These are phyloP conservation scores for Corydoras sp. DNA, from an alignment of 2,113 vertebrate genomes.

Conservation along the genomic window DNA sequence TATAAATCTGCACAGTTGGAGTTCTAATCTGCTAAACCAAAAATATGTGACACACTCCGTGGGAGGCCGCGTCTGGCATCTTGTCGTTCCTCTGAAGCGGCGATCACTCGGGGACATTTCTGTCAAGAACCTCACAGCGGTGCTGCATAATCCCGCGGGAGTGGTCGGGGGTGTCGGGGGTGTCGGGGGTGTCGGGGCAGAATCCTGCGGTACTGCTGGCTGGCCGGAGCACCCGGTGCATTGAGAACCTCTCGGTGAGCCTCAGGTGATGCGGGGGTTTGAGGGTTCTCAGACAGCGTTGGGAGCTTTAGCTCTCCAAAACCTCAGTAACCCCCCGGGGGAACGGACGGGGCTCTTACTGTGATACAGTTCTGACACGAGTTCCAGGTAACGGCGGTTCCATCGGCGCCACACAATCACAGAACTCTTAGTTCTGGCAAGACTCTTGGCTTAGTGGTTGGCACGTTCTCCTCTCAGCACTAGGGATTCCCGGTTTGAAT, in stretches of 20 bases:
- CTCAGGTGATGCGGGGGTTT: slow-evolving; percentile 4
- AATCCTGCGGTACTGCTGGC: neutral
- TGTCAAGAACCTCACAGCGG: slow-evolving; percentile 15
- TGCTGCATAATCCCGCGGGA: neutral
- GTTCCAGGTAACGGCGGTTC: neutral
- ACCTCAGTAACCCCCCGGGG: neutral
- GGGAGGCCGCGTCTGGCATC: slow-evolving; percentile 11
- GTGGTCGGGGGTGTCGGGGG: neutral
- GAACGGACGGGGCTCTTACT: neutral
- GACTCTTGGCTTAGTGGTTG: too few species aligned
- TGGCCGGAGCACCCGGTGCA: too few species aligned
- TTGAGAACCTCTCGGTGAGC: neutral
- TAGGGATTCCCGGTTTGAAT: too few species aligned
- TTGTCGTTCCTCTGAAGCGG: slow-evolving; percentile 7
- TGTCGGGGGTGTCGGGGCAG: slow-evolving; percentile 1
- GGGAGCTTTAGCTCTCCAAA: neutral
- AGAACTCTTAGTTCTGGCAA: too few species aligned
- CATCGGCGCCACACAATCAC: too few species aligned
- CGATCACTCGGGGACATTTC: slow-evolving; percentile 20
- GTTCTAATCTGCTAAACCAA: neutral
- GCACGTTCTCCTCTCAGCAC: too few species aligned
- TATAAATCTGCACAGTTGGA: neutral
- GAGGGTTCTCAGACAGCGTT: neutral
- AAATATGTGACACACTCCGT: neutral
- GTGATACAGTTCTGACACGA: neutral